Evolutionary conservation across 1,140 invertebrate species (phyloP), one percentile per base, ranked within the genome.

Genomic region (Aricia agestis): DNA sequence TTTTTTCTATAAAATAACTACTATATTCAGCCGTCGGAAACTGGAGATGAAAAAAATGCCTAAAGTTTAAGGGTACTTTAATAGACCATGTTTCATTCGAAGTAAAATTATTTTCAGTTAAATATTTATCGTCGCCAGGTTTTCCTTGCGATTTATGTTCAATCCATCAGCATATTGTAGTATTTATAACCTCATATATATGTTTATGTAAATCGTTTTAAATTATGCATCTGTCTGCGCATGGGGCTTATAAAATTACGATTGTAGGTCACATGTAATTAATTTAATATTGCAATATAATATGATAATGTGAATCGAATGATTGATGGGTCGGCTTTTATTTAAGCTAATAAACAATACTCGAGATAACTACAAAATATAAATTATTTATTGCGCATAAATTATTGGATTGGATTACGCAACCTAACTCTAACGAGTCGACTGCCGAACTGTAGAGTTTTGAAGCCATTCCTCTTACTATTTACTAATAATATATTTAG

Each of bases 331-430:
- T 13, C 45, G 45, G 45, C 45, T 52, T 52, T 52, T 52, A 52
- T 52, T 52, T 52, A 52, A 52, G 45, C 59, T 25, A 63, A 63
- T 63, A 63, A 63, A 63, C 59, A 63, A 63, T 63, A 63, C 59
- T 63, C 18, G 59, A 63, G 59, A 63, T 63, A 63, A 19, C 17
- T 63, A 11, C 19, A 19, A 63, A 18, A 19, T 63, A 63, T 11
- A 63, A 63, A 63, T 63, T 19, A 63, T 63, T 63, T 63, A 63
- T 19, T 63, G 59, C 59, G 59, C 59, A 63, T 63, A 63, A 19
- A 63, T 63, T 63, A 63, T 63, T 25, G 59, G 36, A 36, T 36
- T 36, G 36, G 9, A 36, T 36, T 36, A 5, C 36, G 36, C 36
- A 36, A 36, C 0, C 36, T 36, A 36, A 36, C 2, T 36, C 36